Evolutionary conservation across 2,797 vertebrate species (phyloP).

Genomic region (Cygnus olor): DNA sequence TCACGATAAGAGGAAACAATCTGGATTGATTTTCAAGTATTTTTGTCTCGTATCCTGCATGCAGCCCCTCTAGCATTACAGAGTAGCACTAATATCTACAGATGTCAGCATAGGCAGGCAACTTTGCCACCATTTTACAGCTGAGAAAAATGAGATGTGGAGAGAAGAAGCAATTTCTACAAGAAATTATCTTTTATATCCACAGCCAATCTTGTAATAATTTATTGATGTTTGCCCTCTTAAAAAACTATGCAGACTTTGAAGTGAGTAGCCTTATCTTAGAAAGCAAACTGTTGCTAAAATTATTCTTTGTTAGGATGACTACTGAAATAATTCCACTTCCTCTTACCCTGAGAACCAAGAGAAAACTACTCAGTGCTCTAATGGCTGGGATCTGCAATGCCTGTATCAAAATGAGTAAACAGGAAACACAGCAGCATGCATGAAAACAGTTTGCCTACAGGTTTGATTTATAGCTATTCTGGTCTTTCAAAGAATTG

Average conservation of each 20-base stretch:
- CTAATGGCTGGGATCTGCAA: not conserved
- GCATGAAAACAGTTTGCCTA: not conserved
- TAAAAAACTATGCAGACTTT: constrained; percentile 28
- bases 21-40: not conserved
- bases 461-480: not conserved
- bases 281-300: constrained; percentile 32
- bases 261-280: constrained; percentile 20
- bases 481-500: constrained; percentile 28
- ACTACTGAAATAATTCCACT: constrained; percentile 30
- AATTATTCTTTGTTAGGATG: constrained; percentile 18
- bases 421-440: constrained; percentile 21
- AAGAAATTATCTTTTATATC: not conserved
- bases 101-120: not conserved
- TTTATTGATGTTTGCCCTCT: constrained; percentile 36
- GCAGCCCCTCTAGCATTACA: not conserved
- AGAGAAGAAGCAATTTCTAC: constrained; percentile 4
- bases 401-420: not conserved
- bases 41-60: not conserved
- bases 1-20: not conserved
- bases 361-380: not conserved
- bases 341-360: constrained; percentile 14
- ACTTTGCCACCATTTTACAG: not conserved
- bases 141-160: constrained; percentile 19
- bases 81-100: not conserved
- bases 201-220: not conserved